Base-by-base conservation (phyloP, 2,797 vertebrate species). In the Halcyon smyrnensis region DNA sequence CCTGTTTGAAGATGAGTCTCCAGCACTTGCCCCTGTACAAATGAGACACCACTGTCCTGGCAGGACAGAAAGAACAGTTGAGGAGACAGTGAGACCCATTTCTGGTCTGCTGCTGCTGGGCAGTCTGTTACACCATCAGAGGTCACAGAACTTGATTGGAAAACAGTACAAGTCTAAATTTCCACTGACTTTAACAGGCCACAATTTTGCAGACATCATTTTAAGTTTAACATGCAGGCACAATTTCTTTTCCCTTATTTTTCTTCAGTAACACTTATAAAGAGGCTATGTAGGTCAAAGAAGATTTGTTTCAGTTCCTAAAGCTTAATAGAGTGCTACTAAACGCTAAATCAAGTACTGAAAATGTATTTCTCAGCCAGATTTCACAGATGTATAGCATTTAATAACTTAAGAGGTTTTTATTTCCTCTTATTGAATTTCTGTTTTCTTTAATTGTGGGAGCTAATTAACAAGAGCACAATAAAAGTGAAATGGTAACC, bases 341-440 rank as follows among this genome's bases (percentile, higher is more conserved):
- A 71, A 84, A 76, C 46, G 37, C 24, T 77, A 73, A 89, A 82
- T 77, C 32, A 76, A 84, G 37, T 43, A 70, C 21, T 82, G 69
- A 95, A 93, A 84, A 57, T 10, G 12, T 90, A 56, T 77, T 95
- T 84, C 70, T 90, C 11, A 1, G 37, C 19, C 54, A 82, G 50
- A 73, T 88, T 87, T 87, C 80, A 83, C 62, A 93, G 43, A 91
- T 54, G 56, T 70, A 77, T 51, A 88, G 30, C 36, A 76, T 94
- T 90, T 91, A 93, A 80, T 84, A 87, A 70, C 32, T 93, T 91
- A 56, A 90, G 70, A 94, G 81, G 50, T 68, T 18, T 86, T 79
- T 60, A 36, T 83, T 95, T 96, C 70, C 85, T 84, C 37, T 21
- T 77, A 91, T 15, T 94, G 75, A 90, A 93, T 93, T 93, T 93